A percentile compares a stretch with the other conserved stretches of the same genome.
Evolutionary conservation across 2,113 vertebrate genomes (phyloP).

Genomic region (Cercocebus atys): DNA sequence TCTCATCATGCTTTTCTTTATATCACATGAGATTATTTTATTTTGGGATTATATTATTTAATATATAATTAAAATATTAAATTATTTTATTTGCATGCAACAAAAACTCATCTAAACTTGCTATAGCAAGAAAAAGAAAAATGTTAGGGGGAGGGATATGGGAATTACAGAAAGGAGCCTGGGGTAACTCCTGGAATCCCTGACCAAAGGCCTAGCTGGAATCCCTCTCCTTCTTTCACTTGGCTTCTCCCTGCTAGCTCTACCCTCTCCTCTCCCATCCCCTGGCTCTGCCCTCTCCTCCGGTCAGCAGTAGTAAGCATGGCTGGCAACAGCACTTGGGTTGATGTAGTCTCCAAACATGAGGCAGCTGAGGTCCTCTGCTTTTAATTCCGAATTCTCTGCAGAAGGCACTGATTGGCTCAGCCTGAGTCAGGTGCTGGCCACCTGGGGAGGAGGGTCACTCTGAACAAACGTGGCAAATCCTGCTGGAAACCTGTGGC

Average conservation of each 20-base stretch:
- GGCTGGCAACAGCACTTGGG: not conserved
- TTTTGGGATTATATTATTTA: not conserved
- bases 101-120: not conserved
- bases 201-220: not conserved
- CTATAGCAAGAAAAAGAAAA: not conserved
- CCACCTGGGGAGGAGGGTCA: not conserved
- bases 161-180: not conserved
- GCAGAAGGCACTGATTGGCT: not conserved
- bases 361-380: not conserved
- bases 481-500: not conserved
- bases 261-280: not conserved
- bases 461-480: not conserved
- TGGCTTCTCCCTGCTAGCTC: not conserved
- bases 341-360: fast-evolving
- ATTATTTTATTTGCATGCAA: not conserved
- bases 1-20: not conserved
- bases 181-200: not conserved
- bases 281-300: not conserved
- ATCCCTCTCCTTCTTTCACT: not conserved
- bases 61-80: no score
- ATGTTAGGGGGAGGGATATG: fast-evolving
- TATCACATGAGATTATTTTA: not conserved
- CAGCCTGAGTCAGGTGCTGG: not conserved
- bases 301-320: not conserved
- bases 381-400: not conserved